A percentile compares a stretch with the other conserved stretches of the same genome.
Conservation (phyloP, 2,888 invertebrate species). For the Trichacis sp. region DNA sequence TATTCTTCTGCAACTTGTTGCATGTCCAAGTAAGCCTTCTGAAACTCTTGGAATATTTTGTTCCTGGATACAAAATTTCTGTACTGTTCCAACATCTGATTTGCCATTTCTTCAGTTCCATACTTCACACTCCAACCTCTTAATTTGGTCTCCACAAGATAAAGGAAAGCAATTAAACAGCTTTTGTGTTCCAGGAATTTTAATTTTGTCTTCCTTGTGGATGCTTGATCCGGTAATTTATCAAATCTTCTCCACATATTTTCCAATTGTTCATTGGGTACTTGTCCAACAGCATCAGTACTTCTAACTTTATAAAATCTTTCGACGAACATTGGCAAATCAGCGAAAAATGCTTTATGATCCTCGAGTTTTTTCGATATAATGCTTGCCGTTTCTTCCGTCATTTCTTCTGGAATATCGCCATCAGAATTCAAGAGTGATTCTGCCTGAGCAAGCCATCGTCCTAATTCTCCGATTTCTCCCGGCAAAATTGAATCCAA, state of each 20-base stretch:
- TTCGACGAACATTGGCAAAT: slow-evolving; percentile 81
- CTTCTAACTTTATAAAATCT: slow-evolving; percentile 82
- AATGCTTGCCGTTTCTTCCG: slow-evolving; percentile 89
- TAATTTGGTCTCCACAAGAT: slow-evolving; percentile 89
- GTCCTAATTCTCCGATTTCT: slow-evolving; percentile 86
- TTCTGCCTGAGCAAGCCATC: slow-evolving; percentile 92
- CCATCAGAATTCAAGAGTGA: slow-evolving; percentile 80
- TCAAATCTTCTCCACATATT: slow-evolving; percentile 84
- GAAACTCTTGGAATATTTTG: slow-evolving; percentile 93
- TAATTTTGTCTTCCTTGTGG: slow-evolving; percentile 84
- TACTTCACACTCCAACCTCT: slow-evolving; percentile 92
- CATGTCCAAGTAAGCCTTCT: slow-evolving; percentile 91
- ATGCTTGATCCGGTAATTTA: slow-evolving; percentile 80
- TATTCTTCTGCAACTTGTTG: slow-evolving; percentile 92
- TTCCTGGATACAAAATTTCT: slow-evolving; percentile 93
- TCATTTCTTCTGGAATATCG: slow-evolving; percentile 85
- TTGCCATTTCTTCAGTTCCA: slow-evolving; percentile 84
- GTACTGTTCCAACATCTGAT: slow-evolving; percentile 88
- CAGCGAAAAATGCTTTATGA: slow-evolving; percentile 90
- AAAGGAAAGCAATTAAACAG: slow-evolving; percentile 91
- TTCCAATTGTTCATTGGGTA: slow-evolving; percentile 84
- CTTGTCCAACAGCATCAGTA: slow-evolving; percentile 77
- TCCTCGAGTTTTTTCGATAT: slow-evolving; percentile 90
- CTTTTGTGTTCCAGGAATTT: slow-evolving; percentile 95
- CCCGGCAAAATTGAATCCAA: slow-evolving; percentile 88